phyloP scores from a whole-genome alignment of 2,888 invertebrate genomes.

The Brachylomia viminalis region DNA sequence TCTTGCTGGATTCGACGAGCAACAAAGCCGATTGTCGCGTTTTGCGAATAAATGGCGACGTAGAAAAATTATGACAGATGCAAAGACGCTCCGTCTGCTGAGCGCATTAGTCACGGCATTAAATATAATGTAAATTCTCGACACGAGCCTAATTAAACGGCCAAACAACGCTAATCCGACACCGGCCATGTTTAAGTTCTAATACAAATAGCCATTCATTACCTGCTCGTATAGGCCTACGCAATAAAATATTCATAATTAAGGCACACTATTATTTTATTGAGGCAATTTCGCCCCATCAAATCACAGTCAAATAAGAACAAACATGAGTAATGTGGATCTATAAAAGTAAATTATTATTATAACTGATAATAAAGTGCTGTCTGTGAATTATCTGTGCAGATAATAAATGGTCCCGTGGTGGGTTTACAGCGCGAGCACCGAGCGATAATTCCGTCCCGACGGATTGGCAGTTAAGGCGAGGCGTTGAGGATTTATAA shows the following conservation, averaged over 20 bases:
- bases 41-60: constrained; percentile 88
- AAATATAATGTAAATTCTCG: constrained; percentile 84
- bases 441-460: constrained; percentile 84
- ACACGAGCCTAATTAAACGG: constrained; percentile 81
- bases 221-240: constrained; percentile 62
- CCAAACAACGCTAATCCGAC: constrained; percentile 82
- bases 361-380: constrained; percentile 90
- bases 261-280: constrained; percentile 84
- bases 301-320: constrained; percentile 88
- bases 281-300: constrained; percentile 85
- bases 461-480: constrained; percentile 86
- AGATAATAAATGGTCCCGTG: constrained; percentile 86
- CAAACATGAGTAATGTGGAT: constrained; percentile 89
- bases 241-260: constrained; percentile 79
- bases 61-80: constrained; percentile 90
- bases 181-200: constrained; percentile 71
- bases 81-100: constrained; percentile 77
- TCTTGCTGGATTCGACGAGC: constrained; percentile 73
- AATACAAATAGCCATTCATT: constrained; percentile 77
- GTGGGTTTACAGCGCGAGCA: constrained; percentile 84
- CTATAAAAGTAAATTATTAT: constrained; percentile 90
- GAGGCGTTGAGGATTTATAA: constrained; percentile 87
- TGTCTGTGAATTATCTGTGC: constrained; percentile 88
- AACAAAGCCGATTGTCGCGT: constrained; percentile 86
- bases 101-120: constrained; percentile 86